Evolutionary conservation across 1,140 invertebrate genomes (phyloP), one percentile per base, ranked within the genome.

Genomic region (Nasonia giraulti): DNA sequence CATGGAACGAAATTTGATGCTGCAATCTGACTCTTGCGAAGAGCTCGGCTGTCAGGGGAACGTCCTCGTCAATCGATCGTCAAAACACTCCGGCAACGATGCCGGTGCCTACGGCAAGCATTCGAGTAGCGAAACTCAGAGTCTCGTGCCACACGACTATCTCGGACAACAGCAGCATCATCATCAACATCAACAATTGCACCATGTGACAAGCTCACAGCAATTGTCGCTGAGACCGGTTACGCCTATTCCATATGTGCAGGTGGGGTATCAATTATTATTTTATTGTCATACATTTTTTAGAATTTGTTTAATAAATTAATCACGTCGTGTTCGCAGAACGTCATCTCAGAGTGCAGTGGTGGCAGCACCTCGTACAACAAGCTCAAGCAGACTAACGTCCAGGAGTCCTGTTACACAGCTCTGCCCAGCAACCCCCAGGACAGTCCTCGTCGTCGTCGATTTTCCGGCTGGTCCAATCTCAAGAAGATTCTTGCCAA

Each of bases 1-100:
- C 87, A 94, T 97, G 88, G 97, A 98, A 90, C 93, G 97, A 2
- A 99, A 99, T 93, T 93, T 97, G 11, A 95, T 96, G 88, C 85
- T 91, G 68, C 94, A 93, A 33, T 93, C 94, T 3, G 93, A 94
- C 87, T 94, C 92, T 14, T 94, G 91, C 40, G 96, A 95, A 17
- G 95, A 96, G 73, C 87, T 95, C 2, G 88, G 88, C 4, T 89
- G 87, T 55, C 89, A 91, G 23, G 95, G 95, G 62, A 95, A 95
- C 86, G 91, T 95, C 11, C 93, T 97, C 0, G 94, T 97, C 77
- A 96, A 97, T 87, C 95, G 96, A 86, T 95, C 95, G 50, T 92
- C 94, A 0, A 96, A 96, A 90, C 95, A 95, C 86, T 93, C 93
- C 27, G 91, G 92, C 0, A 90, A 90, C 11, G 91, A 92, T 31